Conservation (phyloP, 1,140 invertebrate species). For the Trissolcus basalis region DNA sequence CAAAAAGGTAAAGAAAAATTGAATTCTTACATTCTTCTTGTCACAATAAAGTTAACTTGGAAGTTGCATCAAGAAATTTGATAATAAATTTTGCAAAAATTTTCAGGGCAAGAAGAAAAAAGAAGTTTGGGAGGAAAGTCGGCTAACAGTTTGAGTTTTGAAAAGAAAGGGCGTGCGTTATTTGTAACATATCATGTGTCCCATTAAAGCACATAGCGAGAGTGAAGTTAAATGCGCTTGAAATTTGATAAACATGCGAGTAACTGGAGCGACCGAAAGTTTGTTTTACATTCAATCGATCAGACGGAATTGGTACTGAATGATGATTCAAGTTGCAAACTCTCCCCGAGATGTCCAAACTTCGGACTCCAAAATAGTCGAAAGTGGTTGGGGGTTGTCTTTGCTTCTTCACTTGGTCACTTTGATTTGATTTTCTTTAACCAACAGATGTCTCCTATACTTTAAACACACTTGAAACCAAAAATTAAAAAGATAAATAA, state of each 20-base stretch:
- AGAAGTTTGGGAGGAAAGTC: no score
- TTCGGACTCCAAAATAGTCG: conserved; percentile 29
- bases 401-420: conserved; percentile 4
- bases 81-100: no score
- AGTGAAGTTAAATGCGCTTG: conserved; percentile 27
- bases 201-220: conserved; percentile 14
- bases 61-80: no score
- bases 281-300: conserved; percentile 43
- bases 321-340: conserved; percentile 41
- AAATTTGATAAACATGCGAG: conserved; percentile 45
- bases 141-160: neutral
- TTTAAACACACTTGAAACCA: no score
- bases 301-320: conserved; percentile 29
- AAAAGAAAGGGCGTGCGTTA: neutral
- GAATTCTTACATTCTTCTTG: no score
- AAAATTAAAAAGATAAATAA: no score
- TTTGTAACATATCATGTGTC: conserved; percentile 27
- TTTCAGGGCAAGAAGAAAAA: no score
- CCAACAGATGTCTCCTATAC: no score
- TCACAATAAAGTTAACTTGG: no score
- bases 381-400: conserved; percentile 19
- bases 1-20: no score
- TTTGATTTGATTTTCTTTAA: conserved; percentile 31
- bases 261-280: conserved; percentile 35
- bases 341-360: conserved; percentile 16